These are phyloP conservation scores for Ciona savignyi DNA, from an alignment of 23 tunicate genomes.

Conservation along the genomic window DNA sequence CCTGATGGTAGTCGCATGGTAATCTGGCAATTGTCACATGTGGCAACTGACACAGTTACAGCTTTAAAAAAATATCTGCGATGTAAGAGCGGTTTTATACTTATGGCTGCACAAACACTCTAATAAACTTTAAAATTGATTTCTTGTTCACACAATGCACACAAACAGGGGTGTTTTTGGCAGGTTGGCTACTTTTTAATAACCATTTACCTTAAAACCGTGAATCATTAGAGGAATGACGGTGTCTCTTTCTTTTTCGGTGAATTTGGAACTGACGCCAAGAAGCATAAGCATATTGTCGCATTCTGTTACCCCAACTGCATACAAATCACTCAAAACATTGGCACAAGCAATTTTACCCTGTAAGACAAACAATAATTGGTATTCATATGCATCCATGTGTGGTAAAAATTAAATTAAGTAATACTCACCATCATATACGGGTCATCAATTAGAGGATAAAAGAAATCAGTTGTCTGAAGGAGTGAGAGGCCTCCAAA, in stretches of 20 bases:
- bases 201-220: conserved; percentile 70
- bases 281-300: conserved; percentile 98
- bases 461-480: conserved; percentile 98
- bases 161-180: too few relatives aligned
- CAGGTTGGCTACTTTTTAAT: neutral
- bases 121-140: too few relatives aligned
- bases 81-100: too few relatives aligned
- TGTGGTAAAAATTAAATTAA: too few relatives aligned
- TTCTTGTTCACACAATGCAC: too few relatives aligned
- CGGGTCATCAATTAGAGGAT: conserved; percentile 96
- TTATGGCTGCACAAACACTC: too few relatives aligned
- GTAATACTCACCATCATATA: conserved; percentile 90
- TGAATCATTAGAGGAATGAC: conserved; percentile 86
- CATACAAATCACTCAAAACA: conserved; percentile 98
- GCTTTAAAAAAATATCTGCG: too few relatives aligned
- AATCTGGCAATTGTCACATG: too few relatives aligned
- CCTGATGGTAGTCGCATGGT: too few relatives aligned
- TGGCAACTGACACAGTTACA: too few relatives aligned
- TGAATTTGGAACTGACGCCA: conserved; percentile 91
- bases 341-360: conserved; percentile 99
- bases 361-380: conserved; percentile 15
- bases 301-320: conserved; percentile 95
- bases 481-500: conserved; percentile 89
- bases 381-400: too few relatives aligned
- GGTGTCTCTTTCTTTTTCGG: conserved; percentile 80